These are phyloP conservation scores for Pleuronectes platessa DNA, from an alignment of 2,113 vertebrate species.

Conservation along the genomic window DNA sequence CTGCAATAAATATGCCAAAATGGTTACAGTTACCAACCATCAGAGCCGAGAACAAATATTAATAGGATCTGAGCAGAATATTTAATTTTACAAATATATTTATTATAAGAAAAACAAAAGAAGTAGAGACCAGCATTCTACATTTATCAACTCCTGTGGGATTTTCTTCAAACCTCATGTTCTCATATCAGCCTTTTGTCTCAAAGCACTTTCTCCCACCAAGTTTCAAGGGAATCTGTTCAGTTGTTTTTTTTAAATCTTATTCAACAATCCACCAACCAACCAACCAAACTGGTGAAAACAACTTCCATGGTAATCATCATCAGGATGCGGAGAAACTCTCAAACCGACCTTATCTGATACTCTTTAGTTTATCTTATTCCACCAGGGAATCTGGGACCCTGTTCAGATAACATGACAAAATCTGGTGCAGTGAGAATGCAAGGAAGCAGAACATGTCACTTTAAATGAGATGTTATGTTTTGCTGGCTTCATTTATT, in stretches of 20 bases:
- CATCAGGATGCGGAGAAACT: too few relatives aligned
- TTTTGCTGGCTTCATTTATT: not conserved
- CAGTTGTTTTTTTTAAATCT: too few relatives aligned
- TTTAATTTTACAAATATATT: too few relatives aligned
- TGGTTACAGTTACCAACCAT: conserved; percentile 1
- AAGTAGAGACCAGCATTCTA: not conserved
- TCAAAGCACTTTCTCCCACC: too few relatives aligned
- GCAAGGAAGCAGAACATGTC: conserved; percentile 4
- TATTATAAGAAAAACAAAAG: not conserved
- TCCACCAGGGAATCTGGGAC: not conserved
- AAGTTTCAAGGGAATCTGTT: too few relatives aligned
- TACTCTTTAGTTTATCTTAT: not conserved
- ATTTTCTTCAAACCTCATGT: too few relatives aligned
- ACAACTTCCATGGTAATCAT: too few relatives aligned
- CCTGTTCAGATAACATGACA: not conserved
- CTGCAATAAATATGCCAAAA: conserved; percentile 12
- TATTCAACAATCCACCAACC: too few relatives aligned
- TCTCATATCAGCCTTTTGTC: too few relatives aligned
- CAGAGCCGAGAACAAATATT: not conserved
- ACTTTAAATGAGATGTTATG: not conserved
- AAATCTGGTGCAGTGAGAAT: not conserved
- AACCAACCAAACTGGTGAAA: too few relatives aligned
- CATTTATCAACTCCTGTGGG: too few relatives aligned
- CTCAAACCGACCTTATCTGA: too few relatives aligned
- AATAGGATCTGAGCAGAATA: conserved; percentile 4